These are phyloP conservation scores for Villa cingulata DNA, from an alignment of 2,888 invertebrate species.

Conservation along the genomic window DNA sequence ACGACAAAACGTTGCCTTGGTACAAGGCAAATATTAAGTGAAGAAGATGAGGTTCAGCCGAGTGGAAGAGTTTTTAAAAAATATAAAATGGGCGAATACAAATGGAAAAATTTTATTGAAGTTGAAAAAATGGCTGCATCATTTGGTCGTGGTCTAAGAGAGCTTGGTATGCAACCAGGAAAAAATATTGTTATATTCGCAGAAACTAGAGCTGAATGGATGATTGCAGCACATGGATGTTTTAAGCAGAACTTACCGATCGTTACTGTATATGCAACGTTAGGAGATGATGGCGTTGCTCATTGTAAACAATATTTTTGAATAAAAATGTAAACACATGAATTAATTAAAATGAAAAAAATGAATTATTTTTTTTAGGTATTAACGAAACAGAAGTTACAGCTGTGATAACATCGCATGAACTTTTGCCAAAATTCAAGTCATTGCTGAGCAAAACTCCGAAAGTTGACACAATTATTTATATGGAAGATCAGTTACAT, in stretches of 20 bases:
- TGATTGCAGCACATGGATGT: slow-evolving; percentile 89
- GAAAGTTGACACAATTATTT: slow-evolving; percentile 63
- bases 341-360: neutral
- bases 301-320: slow-evolving; percentile 49
- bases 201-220: slow-evolving; percentile 96
- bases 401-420: slow-evolving; percentile 84
- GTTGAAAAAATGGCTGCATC: slow-evolving; percentile 56
- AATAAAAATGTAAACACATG: no score
- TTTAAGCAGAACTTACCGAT: slow-evolving; percentile 91
- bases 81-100: slow-evolving; percentile 87
- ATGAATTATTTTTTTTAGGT: slow-evolving; percentile 16
- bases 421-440: slow-evolving; percentile 82
- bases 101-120: slow-evolving; percentile 74
- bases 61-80: slow-evolving; percentile 94
- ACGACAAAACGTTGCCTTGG: slow-evolving; percentile 68
- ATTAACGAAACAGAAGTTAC: slow-evolving; percentile 93
- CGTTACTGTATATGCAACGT: slow-evolving; percentile 92
- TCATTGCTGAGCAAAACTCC: slow-evolving; percentile 59
- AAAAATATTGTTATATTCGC: slow-evolving; percentile 86
- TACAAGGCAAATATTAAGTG: slow-evolving; percentile 76
- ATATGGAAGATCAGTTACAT: slow-evolving; percentile 77
- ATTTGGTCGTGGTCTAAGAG: slow-evolving; percentile 74
- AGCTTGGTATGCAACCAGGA: slow-evolving; percentile 57
- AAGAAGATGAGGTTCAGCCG: slow-evolving; percentile 87
- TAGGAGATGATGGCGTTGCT: slow-evolving; percentile 91